These are phyloP conservation scores for Falcaria lacertinaria DNA, from an alignment of 2,888 invertebrate genomes.

Conservation along the genomic window DNA sequence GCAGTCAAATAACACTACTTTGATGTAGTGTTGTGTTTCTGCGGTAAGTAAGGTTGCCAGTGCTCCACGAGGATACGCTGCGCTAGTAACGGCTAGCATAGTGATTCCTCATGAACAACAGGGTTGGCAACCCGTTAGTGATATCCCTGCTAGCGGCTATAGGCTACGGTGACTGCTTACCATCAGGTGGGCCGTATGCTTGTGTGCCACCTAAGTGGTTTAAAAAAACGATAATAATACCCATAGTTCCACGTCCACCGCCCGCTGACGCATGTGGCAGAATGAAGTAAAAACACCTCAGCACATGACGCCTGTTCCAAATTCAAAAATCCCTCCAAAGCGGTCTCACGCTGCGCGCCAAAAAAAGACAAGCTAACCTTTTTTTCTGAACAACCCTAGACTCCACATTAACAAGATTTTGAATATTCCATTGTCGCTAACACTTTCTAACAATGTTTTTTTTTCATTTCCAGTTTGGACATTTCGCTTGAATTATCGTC, in stretches of 20 bases:
- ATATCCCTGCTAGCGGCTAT: no score
- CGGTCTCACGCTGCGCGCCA: slow-evolving; percentile 72
- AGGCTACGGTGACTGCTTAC: no score
- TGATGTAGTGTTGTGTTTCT: no score
- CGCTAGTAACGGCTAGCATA: no score
- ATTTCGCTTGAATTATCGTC: slow-evolving; percentile 78
- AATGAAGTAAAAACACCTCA: slow-evolving; percentile 37
- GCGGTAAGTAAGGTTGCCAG: no score
- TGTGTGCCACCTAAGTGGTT: no score
- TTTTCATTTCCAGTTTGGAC: slow-evolving; percentile 68
- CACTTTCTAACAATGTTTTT: slow-evolving; percentile 72
- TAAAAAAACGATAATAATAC: no score
- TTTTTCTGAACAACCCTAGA: slow-evolving; percentile 50
- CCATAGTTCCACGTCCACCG: slow-evolving; percentile 10
- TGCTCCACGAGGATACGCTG: no score
- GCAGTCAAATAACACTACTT: no score
- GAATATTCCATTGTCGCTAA: slow-evolving; percentile 77
- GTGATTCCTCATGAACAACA: no score
- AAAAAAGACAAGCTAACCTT: slow-evolving; percentile 47
- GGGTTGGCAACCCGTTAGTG: no score
- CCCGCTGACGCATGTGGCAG: slow-evolving; percentile 31
- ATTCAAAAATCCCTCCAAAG: slow-evolving; percentile 71
- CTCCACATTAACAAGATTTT: slow-evolving; percentile 78
- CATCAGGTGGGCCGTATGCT: no score
- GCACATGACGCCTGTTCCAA: slow-evolving; percentile 70